phyloP scores from a whole-genome alignment of 2,797 vertebrate species.

The Eidolon dupreanum region DNA sequence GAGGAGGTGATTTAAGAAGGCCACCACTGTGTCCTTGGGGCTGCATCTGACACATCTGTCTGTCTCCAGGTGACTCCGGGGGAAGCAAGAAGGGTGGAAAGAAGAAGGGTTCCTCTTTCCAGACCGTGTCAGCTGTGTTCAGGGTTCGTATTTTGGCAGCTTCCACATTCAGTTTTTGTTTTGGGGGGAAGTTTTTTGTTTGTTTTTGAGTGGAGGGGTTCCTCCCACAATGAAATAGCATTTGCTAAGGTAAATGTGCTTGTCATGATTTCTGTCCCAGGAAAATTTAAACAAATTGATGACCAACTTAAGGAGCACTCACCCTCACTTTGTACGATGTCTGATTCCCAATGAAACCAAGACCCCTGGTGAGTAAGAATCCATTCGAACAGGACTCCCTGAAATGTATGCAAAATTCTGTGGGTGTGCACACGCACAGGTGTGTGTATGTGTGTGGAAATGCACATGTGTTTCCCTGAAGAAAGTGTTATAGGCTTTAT shows the following conservation, averaged over 20 bases:
- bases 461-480: background rate
- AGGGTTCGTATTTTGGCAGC: constrained; percentile 81
- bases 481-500: background rate
- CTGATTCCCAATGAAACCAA: constrained; percentile 87
- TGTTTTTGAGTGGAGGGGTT: no score
- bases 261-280: constrained; percentile 78
- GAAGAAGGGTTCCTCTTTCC: constrained; percentile 91
- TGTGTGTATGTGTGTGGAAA: background rate
- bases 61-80: constrained; percentile 62
- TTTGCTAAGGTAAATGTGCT: background rate
- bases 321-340: constrained; percentile 86
- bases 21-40: accelerated
- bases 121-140: constrained; percentile 89
- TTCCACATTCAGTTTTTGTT: background rate
- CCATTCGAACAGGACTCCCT: background rate
- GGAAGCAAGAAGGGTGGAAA: constrained; percentile 87
- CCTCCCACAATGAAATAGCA: accelerated
- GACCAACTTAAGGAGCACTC: constrained; percentile 84
- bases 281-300: constrained; percentile 92
- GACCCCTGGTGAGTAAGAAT: constrained; percentile 81
- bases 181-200: background rate
- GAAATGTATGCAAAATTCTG: background rate
- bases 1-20: background rate
- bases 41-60: background rate
- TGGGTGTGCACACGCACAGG: accelerated